phyloP scores from a whole-genome alignment of 2,888 invertebrate genomes.

The Liposcelis brunnea region DNA sequence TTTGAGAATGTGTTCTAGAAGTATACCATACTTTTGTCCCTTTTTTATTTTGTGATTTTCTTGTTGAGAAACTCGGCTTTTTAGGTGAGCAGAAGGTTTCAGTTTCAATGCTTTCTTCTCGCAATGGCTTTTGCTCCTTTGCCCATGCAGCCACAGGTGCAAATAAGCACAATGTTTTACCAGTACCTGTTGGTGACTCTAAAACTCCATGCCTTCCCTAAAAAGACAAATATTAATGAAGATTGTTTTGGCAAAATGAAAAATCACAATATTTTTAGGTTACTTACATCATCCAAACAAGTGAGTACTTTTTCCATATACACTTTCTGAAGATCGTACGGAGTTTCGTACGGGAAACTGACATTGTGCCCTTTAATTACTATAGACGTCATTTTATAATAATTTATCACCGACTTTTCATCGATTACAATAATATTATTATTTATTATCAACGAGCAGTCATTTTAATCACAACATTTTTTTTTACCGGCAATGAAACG shows the following conservation, averaged over 20 bases:
- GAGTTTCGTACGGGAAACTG: constrained; percentile 72
- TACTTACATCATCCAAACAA: constrained; percentile 52
- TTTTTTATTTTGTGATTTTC: not conserved
- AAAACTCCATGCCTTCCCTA: constrained; percentile 60
- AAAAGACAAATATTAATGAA: too few relatives aligned
- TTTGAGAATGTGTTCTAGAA: constrained; percentile 90
- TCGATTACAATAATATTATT: too few relatives aligned
- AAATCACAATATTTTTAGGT: too few relatives aligned
- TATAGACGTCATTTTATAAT: constrained; percentile 42
- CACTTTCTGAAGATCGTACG: constrained; percentile 74
- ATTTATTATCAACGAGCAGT: too few relatives aligned
- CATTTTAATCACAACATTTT: too few relatives aligned
- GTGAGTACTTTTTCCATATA: constrained; percentile 84
- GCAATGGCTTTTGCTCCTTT: constrained; percentile 30
- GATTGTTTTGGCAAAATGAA: too few relatives aligned
- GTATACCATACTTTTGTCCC: constrained; percentile 83
- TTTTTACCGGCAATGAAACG: too few relatives aligned
- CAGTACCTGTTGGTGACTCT: constrained; percentile 87
- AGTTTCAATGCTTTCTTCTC: too few relatives aligned
- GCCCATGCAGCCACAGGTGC: constrained; percentile 90
- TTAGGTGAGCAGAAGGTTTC: constrained; percentile 18
- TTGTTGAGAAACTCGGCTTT: too few relatives aligned
- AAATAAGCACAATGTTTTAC: constrained; percentile 85
- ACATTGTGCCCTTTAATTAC: constrained; percentile 50
- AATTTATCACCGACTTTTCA: too few relatives aligned